These are phyloP conservation scores for Gasteruption jaculator DNA, from an alignment of 2,888 invertebrate species.

Conservation along the genomic window DNA sequence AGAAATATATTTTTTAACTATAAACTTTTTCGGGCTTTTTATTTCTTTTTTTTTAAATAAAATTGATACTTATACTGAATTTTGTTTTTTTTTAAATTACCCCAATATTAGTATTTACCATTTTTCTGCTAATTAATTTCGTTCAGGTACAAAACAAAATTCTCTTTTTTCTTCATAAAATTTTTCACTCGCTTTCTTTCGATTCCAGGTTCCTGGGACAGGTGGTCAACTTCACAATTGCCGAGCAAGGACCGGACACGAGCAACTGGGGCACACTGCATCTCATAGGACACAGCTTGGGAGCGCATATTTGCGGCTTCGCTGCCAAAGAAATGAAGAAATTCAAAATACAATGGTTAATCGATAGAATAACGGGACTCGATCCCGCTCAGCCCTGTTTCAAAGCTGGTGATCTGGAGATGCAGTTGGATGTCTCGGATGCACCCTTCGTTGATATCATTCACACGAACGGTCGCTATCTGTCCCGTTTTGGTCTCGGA, in stretches of 20 bases:
- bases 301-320: conserved; percentile 61
- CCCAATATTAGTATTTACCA: too few relatives aligned
- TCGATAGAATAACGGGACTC: conserved; percentile 53
- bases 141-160: too few relatives aligned
- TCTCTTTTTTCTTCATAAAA: too few relatives aligned
- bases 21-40: too few relatives aligned
- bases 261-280: conserved; percentile 48
- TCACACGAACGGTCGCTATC: conserved; percentile 59
- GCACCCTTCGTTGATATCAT: conserved; percentile 62
- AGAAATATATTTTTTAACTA: too few relatives aligned
- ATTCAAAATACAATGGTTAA: conserved; percentile 37
- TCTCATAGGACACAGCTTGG: conserved; percentile 62
- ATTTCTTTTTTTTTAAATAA: too few relatives aligned
- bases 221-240: conserved; percentile 50
- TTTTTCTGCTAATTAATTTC: too few relatives aligned
- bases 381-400: conserved; percentile 67
- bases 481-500: conserved; percentile 58
- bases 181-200: conserved; percentile 7
- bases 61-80: too few relatives aligned
- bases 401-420: conserved; percentile 47
- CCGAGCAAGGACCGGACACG: conserved; percentile 39
- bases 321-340: conserved; percentile 55
- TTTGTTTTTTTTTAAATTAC: too few relatives aligned
- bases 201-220: conserved; percentile 53
- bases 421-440: conserved; percentile 57